Base-by-base conservation (phyloP, 2,888 invertebrate genomes). In the Eupithecia inturbata region DNA sequence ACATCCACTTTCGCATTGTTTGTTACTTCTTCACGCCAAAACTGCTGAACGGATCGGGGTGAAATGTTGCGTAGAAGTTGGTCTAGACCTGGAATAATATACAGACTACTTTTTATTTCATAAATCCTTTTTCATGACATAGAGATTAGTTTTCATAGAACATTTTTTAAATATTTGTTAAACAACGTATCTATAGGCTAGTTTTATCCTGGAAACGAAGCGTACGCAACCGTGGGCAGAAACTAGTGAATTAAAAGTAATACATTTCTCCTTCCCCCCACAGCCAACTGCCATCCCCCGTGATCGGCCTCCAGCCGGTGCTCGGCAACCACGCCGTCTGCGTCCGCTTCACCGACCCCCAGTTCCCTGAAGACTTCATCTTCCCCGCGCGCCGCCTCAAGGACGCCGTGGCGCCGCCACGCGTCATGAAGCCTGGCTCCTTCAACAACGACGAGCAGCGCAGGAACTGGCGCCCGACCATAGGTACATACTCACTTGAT, bases 341-440 rank as follows among this genome's bases (percentile, higher is more conserved):
- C 87, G 96, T 97, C 4, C 95, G 96, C 72, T 99, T 94, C 92
- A 91, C 96, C 72, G 98, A 99, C 95, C 98, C 98, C 0, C 94
- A 95, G 82, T 99, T 96, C 92, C 93, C 95, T 0, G 95, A 95
- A 4, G 96, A 96, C 82, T 97, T 96, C 89, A 94, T 97, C 62
- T 99, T 98, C 91, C 96, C 96, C n/a, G 97, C 99, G 60, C 94
- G 92, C 28, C 93, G 96, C 72, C 95, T 97, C 49, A 92, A 95
- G 74, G 96, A 96, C 3, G 97, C 96, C 26, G 95, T 95, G 73
- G 96, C 97, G 81, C 98, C 99, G 2, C 95, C 96, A 0, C 92
- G 95, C 77, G 97, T 98, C 12, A 93, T 99, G 72, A 98, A 98
- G 87, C 97, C 98, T 0, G 96, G 96, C 53, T 96, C 97, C 88